Evolutionary conservation across 2,797 vertebrate genomes (phyloP).

Genomic region (Sebastes vulpes): DNA sequence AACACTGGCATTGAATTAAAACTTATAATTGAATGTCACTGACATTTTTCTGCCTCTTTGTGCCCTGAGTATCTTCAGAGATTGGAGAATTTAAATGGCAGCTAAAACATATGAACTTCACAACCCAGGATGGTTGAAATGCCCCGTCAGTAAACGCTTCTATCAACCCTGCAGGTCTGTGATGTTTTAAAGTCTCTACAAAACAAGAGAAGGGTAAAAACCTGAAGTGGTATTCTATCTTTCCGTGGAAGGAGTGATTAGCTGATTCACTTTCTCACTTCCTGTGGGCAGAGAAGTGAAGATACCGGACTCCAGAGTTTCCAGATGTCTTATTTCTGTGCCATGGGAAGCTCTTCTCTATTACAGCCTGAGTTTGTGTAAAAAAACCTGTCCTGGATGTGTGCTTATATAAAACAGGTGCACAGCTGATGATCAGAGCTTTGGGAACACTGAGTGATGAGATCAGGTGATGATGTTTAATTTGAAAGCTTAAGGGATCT

Average conservation of each 20-base stretch:
- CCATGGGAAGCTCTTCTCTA: not conserved
- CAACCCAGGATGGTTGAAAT: not conserved
- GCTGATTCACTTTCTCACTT: not conserved
- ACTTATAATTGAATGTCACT: not conserved
- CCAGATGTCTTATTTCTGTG: not conserved
- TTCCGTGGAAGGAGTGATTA: not conserved
- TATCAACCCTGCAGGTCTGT: not conserved
- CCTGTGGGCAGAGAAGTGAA: not conserved
- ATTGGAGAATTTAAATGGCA: not conserved
- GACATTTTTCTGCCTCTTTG: not conserved
- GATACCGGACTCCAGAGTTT: not conserved
- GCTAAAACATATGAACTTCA: not conserved
- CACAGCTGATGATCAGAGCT: constrained; percentile 20
- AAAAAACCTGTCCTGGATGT: not conserved
- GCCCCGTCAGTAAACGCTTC: not conserved
- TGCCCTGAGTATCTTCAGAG: not conserved
- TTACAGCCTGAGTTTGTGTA: not conserved
- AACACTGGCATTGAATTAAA: constrained; percentile 1
- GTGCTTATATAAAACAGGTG: not conserved
- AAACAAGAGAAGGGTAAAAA: not conserved
- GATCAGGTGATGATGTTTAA: constrained; percentile 46
- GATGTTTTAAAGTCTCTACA: not conserved
- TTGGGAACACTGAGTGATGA: constrained; percentile 12
- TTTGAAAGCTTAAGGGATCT: constrained; percentile 49
- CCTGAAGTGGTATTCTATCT: rapidly evolving